Conservation (phyloP, 2,888 invertebrate genomes). For the Alitta virens region DNA sequence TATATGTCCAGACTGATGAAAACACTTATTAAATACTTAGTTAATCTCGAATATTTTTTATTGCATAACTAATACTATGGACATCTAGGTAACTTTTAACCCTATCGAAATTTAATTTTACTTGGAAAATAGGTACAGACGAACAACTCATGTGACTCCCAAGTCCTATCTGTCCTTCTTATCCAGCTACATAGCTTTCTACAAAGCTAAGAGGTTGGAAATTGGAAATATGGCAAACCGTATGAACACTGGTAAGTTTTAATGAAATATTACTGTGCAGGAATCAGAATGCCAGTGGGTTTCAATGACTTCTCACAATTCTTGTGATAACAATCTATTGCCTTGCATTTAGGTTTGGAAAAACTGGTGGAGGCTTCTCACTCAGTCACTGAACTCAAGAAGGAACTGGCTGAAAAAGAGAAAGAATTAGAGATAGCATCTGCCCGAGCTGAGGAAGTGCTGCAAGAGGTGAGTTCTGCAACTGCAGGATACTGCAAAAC, state of each 20-base stretch:
- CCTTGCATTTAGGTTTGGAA: slow-evolving; percentile 42
- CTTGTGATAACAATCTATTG: too few species aligned
- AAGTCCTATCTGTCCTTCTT: slow-evolving; percentile 85
- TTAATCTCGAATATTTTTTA: too few species aligned
- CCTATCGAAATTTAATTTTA: too few species aligned
- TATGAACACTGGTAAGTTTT: slow-evolving; percentile 65
- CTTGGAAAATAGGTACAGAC: slow-evolving; percentile 73
- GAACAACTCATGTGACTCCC: slow-evolving; percentile 84
- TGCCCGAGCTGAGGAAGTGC: slow-evolving; percentile 71
- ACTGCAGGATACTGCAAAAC: too few species aligned
- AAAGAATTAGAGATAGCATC: slow-evolving; percentile 78
- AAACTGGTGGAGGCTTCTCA: slow-evolving; percentile 55
- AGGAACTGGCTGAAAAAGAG: slow-evolving; percentile 81
- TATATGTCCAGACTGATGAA: background rate
- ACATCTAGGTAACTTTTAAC: too few species aligned
- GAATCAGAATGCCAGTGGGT: too few species aligned
- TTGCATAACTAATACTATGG: too few species aligned
- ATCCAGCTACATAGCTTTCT: slow-evolving; percentile 76
- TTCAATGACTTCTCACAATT: too few species aligned
- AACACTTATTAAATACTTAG: too few species aligned
- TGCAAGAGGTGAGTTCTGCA: slow-evolving; percentile 52
- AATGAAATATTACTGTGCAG: too few species aligned
- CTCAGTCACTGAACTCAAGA: slow-evolving; percentile 73
- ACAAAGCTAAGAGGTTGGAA: slow-evolving; percentile 76
- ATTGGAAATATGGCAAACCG: slow-evolving; percentile 75